Evolutionary conservation across 2,113 vertebrate genomes (phyloP).

Genomic region (Apodemus speciosus): DNA sequence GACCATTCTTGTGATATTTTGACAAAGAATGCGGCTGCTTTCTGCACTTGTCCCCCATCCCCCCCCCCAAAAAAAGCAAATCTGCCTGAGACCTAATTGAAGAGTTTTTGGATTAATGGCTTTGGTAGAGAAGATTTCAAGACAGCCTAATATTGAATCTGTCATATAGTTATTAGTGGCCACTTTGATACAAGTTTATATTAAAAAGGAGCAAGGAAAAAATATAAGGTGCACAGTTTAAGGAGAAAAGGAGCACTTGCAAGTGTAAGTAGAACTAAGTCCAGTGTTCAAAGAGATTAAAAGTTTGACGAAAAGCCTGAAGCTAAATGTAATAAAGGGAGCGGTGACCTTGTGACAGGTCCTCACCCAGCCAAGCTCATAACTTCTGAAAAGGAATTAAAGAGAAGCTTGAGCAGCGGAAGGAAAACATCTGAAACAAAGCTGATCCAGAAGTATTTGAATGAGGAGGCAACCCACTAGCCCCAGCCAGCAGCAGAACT

Average conservation of each 20-base stretch:
- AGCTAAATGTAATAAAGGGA: background rate
- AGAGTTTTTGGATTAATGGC: background rate
- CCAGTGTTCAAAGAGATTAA: background rate
- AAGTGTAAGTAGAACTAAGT: background rate
- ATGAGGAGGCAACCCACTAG: background rate
- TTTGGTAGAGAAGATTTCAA: background rate
- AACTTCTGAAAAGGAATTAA: background rate
- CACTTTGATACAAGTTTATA: background rate
- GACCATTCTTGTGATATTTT: background rate
- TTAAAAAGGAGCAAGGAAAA: background rate
- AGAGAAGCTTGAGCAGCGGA: background rate
- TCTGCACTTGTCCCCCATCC: background rate
- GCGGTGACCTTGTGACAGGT: background rate
- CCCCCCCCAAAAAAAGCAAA: background rate
- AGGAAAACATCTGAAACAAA: background rate
- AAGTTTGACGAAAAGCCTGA: background rate
- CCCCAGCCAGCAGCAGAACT: background rate
- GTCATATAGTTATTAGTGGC: background rate
- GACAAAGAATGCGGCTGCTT: background rate
- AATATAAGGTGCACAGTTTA: background rate
- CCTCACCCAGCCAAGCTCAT: background rate
- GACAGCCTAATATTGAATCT: background rate
- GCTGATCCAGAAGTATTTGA: background rate
- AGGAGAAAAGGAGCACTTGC: background rate
- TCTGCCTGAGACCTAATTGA: background rate